Evolutionary conservation across 2,797 vertebrate genomes (phyloP).

Genomic region (Telmatherina bonti): DNA sequence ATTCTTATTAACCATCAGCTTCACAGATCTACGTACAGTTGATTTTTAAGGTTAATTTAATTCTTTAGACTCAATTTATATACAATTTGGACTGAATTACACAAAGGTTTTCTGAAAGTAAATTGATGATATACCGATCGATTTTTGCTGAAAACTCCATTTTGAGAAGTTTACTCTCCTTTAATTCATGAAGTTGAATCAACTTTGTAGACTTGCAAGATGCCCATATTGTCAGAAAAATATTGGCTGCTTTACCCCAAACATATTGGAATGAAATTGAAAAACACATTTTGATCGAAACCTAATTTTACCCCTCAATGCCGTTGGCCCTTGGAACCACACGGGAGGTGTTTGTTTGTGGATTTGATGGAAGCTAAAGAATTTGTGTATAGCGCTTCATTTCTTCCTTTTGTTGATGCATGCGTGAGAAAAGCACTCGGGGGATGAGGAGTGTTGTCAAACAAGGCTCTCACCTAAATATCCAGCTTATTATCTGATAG

Average conservation of each 20-base stretch:
- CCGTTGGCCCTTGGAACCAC: not conserved
- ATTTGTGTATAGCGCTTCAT: slow-evolving; percentile 8
- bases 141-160: not conserved
- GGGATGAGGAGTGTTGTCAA: slow-evolving; percentile 25
- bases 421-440: slow-evolving; percentile 40
- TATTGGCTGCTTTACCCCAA: not conserved
- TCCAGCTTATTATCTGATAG: slow-evolving; percentile 70
- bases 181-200: not conserved
- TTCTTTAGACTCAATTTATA: not conserved
- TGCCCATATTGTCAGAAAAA: not conserved
- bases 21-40: not conserved
- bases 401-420: slow-evolving; percentile 29
- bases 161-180: not conserved
- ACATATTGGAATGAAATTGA: not conserved
- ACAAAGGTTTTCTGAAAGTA: not conserved
- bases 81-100: not conserved
- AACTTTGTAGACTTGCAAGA: not conserved
- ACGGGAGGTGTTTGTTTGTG: slow-evolving; percentile 29
- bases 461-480: slow-evolving; percentile 47
- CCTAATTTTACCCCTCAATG: slow-evolving; percentile 13
- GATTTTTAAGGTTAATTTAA: not conserved
- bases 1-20: slow-evolving; percentile 1
- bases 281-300: slow-evolving; percentile 23
- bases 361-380: slow-evolving; percentile 43
- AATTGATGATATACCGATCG: not conserved